Evolutionary conservation across 2,797 vertebrate species (phyloP), one percentile per base, ranked within the genome.

Genomic region (Tenualosa ilisha): DNA sequence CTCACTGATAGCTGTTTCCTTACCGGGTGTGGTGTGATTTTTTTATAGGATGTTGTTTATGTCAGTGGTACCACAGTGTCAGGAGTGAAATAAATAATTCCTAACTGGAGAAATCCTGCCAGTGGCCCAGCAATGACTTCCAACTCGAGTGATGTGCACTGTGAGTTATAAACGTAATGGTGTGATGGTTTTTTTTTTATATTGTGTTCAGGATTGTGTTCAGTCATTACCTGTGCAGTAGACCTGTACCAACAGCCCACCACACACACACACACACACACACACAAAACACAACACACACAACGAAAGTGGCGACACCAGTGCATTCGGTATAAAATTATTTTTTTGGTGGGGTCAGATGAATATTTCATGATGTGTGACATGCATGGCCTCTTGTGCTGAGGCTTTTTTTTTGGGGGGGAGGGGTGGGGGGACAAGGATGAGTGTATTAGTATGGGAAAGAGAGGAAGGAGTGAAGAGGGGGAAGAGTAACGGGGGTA

Each of bases 211-310:
- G 31, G 65, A 31, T 4, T 37, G 65, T 15, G 65, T 72, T 31
- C 11, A 72, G 26, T 13, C 26, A 13, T 40, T 31, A 37, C 59
- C 31, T 31, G 31, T 31, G 31, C 31, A 61, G 17, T n/a, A 5
- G 46, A 46, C 46, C 46, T 46, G 46, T 46, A 46, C 3, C 46
- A 15, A 65, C 63, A 26, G 46, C 63, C 26, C 63, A 31, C 24
- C 63, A 65, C 65, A 68, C 65, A 68, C 65, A 68, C 26, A 68
- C 26, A 68, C 65, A 68, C 26, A 68, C 26, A 68, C 26, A 37
- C 65, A 37, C 26, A 68, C 26, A 72, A 9, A 72, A 65, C 59
- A n/a, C n/a, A 53, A 3, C 8, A 11, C 31, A 56, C 24, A 24
- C 63, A 68, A 31, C 11, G 31, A 6, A 15, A 20, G 31, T 75